phyloP scores from a whole-genome alignment of 2,888 invertebrate genomes.

The Pristionchus mayeri region DNA sequence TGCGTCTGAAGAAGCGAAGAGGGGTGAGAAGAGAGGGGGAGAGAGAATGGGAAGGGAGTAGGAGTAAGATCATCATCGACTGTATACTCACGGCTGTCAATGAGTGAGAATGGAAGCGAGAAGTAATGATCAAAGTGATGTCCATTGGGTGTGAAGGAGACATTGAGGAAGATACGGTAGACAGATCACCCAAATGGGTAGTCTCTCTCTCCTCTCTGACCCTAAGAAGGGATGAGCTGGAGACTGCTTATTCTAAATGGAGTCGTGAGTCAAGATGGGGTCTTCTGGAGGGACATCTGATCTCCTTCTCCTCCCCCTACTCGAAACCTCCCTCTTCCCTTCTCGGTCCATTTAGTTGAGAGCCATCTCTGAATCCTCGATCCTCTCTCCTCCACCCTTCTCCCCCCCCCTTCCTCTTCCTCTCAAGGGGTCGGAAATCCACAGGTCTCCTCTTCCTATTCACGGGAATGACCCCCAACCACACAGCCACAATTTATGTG shows the following conservation, averaged over 20 bases:
- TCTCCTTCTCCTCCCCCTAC: neutral
- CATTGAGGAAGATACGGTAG: neutral
- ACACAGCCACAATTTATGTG: conserved; percentile 15
- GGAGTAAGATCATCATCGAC: neutral
- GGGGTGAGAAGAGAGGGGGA: neutral
- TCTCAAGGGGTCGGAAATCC: neutral
- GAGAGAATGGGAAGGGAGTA: neutral
- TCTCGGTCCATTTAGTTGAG: neutral
- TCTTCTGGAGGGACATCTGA: conserved; percentile 25
- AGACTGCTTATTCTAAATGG: conserved; percentile 8
- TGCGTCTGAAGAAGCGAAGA: neutral
- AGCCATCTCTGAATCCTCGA: conserved; percentile 24
- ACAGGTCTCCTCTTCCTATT: conserved; percentile 9
- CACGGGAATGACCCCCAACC: conserved; percentile 12
- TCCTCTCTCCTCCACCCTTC: too few relatives aligned
- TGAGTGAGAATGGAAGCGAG: neutral
- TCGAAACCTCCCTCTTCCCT: neutral
- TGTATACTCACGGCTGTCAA: neutral
- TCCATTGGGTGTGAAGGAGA: neutral
- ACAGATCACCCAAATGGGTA: neutral
- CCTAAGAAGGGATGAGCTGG: conserved; percentile 19
- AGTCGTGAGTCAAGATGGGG: conserved; percentile 21
- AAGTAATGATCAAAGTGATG: neutral
- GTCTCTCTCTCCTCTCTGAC: neutral
- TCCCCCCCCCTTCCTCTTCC: neutral